Evolutionary conservation across 2,888 invertebrate species (phyloP).

Genomic region (Cephonodes hylas): DNA sequence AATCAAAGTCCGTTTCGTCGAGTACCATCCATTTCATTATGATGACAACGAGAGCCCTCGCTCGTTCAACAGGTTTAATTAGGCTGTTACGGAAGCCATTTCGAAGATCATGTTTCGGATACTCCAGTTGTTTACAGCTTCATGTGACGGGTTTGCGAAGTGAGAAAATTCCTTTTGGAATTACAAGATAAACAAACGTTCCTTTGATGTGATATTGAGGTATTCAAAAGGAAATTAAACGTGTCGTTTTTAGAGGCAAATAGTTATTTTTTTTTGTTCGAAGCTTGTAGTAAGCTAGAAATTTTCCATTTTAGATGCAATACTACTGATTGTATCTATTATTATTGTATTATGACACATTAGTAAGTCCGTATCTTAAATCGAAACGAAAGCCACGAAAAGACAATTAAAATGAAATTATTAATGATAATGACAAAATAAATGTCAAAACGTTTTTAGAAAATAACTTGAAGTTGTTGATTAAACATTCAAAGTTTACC

Average conservation of each 20-base stretch:
- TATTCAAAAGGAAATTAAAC: no score
- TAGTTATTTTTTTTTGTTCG: no score
- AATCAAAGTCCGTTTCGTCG: background rate
- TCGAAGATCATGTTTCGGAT: background rate
- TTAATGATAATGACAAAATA: no score
- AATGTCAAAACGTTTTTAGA: no score
- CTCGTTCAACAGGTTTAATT: slow-evolving; percentile 32
- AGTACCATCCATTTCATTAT: slow-evolving; percentile 13
- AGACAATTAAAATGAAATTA: background rate
- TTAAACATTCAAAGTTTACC: background rate
- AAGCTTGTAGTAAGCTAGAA: no score
- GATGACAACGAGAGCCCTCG: slow-evolving; percentile 5
- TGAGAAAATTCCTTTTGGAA: background rate
- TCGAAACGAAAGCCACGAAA: no score
- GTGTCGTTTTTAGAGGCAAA: no score
- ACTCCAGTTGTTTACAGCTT: slow-evolving; percentile 1
- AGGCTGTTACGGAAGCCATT: background rate
- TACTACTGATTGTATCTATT: no score
- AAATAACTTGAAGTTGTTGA: background rate
- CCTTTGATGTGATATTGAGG: no score
- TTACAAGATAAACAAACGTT: background rate
- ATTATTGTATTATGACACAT: no score
- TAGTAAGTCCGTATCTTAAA: no score
- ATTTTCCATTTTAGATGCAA: no score
- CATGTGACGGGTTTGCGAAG: background rate